Conservation (phyloP, 2,888 invertebrate species). For the Tetheella fluctuosa region DNA sequence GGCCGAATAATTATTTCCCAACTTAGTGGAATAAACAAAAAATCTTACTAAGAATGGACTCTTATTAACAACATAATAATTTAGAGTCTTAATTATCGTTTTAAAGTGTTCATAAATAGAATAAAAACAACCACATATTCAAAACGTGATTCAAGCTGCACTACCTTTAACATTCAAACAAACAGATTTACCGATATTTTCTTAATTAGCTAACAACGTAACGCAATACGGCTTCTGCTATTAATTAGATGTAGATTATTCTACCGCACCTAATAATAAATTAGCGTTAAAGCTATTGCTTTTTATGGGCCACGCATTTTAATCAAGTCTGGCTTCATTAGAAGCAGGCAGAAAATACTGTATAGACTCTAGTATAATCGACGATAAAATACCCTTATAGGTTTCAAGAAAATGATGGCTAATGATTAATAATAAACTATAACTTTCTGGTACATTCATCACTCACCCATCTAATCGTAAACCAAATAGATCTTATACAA, state of each 20-base stretch:
- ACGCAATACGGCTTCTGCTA: not conserved
- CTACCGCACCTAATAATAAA: constrained; percentile 1
- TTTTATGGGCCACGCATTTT: not conserved
- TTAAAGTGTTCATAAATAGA: too few relatives aligned
- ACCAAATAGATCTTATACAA: too few relatives aligned
- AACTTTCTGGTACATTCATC: not conserved
- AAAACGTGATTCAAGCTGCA: not conserved
- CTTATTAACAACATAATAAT: too few relatives aligned
- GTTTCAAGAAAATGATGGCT: not conserved
- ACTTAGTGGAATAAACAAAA: too few relatives aligned
- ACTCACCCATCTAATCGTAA: too few relatives aligned
- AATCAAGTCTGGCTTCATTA: not conserved
- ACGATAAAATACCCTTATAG: not conserved
- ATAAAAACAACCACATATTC: not conserved
- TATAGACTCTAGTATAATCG: not conserved
- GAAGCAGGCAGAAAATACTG: not conserved
- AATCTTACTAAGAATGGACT: too few relatives aligned
- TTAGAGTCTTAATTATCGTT: too few relatives aligned
- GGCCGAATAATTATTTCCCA: too few relatives aligned
- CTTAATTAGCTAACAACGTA: not conserved
- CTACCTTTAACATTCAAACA: not conserved
- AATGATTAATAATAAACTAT: not conserved
- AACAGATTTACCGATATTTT: not conserved
- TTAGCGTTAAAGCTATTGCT: not conserved
- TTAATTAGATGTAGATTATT: constrained; percentile 1